A percentile compares a stretch with the other conserved stretches of the same genome.
These are phyloP conservation scores for Troides oblongomaculatus DNA, from an alignment of 2,888 invertebrate genomes.

Conservation along the genomic window DNA sequence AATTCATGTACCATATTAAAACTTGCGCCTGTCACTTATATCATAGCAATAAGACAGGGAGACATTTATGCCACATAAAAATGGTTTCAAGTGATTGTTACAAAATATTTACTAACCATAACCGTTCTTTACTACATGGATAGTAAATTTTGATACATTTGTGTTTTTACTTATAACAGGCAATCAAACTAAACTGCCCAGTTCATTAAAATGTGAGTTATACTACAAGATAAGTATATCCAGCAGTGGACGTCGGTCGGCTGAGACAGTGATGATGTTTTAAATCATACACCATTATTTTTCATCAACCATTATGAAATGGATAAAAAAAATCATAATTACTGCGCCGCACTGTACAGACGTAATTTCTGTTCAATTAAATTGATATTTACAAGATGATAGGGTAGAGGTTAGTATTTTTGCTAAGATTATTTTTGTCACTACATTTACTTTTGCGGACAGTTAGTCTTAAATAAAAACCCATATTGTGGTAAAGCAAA, in stretches of 20 bases:
- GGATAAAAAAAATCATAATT: neutral
- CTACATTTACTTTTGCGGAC: slow-evolving; percentile 74
- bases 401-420: slow-evolving; percentile 35
- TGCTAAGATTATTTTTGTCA: slow-evolving; percentile 59
- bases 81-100: neutral
- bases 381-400: slow-evolving; percentile 14
- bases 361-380: neutral
- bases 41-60: slow-evolving; percentile 22
- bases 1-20: neutral
- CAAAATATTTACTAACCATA: neutral
- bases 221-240: no score
- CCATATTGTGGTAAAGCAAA: slow-evolving; percentile 64
- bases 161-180: no score
- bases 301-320: no score
- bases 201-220: no score
- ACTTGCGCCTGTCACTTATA: slow-evolving; percentile 19
- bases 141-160: no score
- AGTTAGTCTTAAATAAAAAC: slow-evolving; percentile 79
- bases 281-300: no score
- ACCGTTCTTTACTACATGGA: no score
- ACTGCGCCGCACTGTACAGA: neutral
- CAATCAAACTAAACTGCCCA: no score
- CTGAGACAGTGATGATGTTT: no score
- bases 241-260: no score
- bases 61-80: slow-evolving; percentile 17